phyloP scores from a whole-genome alignment of 2,113 vertebrate species.

The Eptatretus burgeri region DNA sequence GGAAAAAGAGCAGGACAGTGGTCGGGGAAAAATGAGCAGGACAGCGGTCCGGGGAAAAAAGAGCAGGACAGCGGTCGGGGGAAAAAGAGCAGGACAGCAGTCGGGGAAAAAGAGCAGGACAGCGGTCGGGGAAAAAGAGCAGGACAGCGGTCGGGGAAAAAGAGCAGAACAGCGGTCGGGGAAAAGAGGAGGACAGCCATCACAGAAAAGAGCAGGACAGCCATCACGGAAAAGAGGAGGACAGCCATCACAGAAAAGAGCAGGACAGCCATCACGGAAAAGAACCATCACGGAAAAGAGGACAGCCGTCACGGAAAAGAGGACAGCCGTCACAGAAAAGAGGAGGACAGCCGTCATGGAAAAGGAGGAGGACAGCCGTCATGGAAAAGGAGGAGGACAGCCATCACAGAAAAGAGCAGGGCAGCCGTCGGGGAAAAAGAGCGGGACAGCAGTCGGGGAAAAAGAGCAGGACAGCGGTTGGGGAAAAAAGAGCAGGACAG shows the following conservation, averaged over 20 bases:
- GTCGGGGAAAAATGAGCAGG: neutral
- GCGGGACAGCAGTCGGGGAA: neutral
- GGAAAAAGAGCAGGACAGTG: no score
- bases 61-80: neutral
- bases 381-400: neutral
- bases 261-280: neutral
- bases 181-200: neutral
- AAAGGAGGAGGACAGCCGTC: neutral
- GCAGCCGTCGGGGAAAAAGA: neutral
- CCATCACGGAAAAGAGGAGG: neutral
- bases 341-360: no score
- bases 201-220: neutral
- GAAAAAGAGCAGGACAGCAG: neutral
- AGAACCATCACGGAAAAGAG: neutral
- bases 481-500: neutral
- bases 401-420: neutral
- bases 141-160: neutral
- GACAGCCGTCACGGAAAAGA: neutral
- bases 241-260: neutral
- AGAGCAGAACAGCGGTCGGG: neutral
- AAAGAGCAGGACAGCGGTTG: neutral
- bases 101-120: neutral
- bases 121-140: neutral
- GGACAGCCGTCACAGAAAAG: no score
- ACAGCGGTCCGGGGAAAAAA: neutral